phyloP scores from a whole-genome alignment of 2,113 vertebrate species.

The Zonotrichia leucophrys region DNA sequence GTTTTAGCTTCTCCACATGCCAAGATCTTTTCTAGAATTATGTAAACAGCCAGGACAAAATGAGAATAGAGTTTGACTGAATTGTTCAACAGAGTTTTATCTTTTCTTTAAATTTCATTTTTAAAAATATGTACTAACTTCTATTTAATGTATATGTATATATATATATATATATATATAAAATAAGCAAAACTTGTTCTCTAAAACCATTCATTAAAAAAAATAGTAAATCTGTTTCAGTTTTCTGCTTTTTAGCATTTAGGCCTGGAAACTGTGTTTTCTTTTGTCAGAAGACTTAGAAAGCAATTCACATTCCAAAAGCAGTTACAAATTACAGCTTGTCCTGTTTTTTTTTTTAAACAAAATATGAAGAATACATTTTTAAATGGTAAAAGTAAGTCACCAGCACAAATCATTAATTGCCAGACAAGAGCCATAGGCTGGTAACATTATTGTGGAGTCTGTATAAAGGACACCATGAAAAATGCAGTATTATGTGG shows the following conservation, averaged over 20 bases:
- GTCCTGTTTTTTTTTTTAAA: not conserved
- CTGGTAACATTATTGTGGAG: not conserved
- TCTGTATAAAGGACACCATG: not conserved
- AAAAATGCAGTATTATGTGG: not conserved
- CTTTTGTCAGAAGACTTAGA: conserved; percentile 22
- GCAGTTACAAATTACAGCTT: not conserved
- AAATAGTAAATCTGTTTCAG: fast-evolving
- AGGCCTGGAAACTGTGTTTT: not conserved
- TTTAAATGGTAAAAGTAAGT: not conserved
- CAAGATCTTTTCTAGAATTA: not conserved
- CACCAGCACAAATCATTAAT: not conserved
- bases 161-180: not conserved
- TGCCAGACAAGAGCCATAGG: not conserved
- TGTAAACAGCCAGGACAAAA: not conserved
- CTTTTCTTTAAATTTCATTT: not conserved
- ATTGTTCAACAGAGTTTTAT: not conserved
- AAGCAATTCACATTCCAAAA: not conserved
- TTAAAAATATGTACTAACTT: not conserved
- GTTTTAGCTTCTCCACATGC: not conserved
- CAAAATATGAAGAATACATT: not conserved
- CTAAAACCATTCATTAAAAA: not conserved
- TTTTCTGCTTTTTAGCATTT: not conserved
- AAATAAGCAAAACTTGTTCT: not conserved
- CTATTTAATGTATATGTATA: not conserved
- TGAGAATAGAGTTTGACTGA: not conserved